phyloP scores from a whole-genome alignment of 1,140 invertebrate species.

The Polypedilum vanderplanki region DNA sequence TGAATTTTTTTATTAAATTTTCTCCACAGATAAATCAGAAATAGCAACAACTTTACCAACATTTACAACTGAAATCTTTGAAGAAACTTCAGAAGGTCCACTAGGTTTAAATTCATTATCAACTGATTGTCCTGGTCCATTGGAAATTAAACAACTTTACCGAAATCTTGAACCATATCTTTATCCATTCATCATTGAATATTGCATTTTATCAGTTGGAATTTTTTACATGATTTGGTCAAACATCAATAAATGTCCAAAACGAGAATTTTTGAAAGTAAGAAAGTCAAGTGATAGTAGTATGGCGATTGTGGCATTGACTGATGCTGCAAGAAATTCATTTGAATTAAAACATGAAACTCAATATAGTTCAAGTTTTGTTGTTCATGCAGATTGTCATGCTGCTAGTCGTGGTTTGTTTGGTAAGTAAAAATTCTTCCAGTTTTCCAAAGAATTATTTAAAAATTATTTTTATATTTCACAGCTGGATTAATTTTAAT shows the following conservation, averaged over 20 bases:
- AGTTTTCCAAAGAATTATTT: too few species aligned
- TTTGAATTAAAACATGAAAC: constrained; percentile 38
- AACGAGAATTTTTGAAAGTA: constrained; percentile 30
- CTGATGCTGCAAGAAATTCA: not conserved
- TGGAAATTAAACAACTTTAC: too few species aligned
- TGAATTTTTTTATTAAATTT: not conserved
- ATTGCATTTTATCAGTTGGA: constrained; percentile 63
- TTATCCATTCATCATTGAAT: constrained; percentile 68
- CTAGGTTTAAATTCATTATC: constrained; percentile 43
- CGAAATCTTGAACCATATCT: constrained; percentile 58
- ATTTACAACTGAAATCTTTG: not conserved
- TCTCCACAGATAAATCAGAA: not conserved
- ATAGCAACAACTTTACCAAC: not conserved
- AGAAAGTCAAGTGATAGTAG: not conserved
- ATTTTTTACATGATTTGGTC: constrained; percentile 65
- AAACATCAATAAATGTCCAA: constrained; percentile 55
- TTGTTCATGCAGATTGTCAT: constrained; percentile 64
- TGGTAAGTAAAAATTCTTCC: constrained; percentile 31
- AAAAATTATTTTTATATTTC: not conserved
- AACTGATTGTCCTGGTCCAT: too few species aligned
- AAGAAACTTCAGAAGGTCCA: not conserved
- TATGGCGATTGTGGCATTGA: not conserved
- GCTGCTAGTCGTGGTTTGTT: constrained; percentile 64
- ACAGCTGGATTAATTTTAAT: constrained; percentile 53
- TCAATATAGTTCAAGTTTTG: constrained; percentile 49